Evolutionary conservation across 2,888 invertebrate species (phyloP), one percentile per base, ranked within the genome.

Genomic region (Leptinotarsa rubiginosa): DNA sequence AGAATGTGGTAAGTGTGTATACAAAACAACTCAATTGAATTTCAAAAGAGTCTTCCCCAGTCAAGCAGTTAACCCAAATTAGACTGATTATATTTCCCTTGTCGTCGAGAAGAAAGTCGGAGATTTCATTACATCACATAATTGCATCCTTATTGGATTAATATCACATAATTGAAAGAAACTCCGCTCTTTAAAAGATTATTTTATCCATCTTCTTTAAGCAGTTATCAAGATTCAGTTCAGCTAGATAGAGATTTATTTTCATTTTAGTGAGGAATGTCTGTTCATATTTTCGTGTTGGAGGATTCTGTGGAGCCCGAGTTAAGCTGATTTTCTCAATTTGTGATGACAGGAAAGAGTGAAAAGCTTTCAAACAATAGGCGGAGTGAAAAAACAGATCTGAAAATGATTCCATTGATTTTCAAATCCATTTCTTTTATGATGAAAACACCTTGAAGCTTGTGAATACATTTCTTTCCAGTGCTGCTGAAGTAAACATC

Each of bases 61-160:
- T 52, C 56, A 13, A 56, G 20, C 4, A 22, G 15, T 56, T 56
- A 22, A 56, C 56, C 12, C 22, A 56, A 56, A 56, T 56, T 56
- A 22, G 56, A 56, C 25, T 56, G 22, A 22, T 56, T 4, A 22
- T 56, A 22, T 56, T 22, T 12, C 13, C 56, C 2, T 18, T n/a
- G 4, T 50, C 16, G 4, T 50, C 18, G 2, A 18, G 3, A 20
- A 22, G 20, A 56, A 18, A 18, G 3, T 18, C 56, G 22, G 56
- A 18, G 16, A 56, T 56, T 56, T 22, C 56, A 56, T 56, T 56
- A 56, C 56, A 56, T 56, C 56, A 22, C 56, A 10, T 56, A 56
- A 56, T 56, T 20, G 20, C n/a, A 56, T 56, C 56, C 56, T 56
- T 20, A 56, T 56, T 20, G 56, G 56, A 56, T 56, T 56, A 56